Evolutionary conservation across 2,888 invertebrate genomes (phyloP).

Genomic region (Callyntrura sp.): DNA sequence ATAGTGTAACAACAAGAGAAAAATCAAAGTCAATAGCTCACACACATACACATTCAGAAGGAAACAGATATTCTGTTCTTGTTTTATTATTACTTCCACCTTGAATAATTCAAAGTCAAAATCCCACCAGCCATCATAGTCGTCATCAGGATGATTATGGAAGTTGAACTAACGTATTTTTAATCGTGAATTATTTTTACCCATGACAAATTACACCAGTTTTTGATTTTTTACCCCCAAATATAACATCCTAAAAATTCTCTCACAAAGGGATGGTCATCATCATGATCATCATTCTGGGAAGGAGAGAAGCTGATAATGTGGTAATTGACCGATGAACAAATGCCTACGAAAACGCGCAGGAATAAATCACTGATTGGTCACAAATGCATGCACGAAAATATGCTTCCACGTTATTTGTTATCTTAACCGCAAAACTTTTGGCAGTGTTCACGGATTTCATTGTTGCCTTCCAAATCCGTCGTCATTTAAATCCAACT

Average conservation of each 20-base stretch:
- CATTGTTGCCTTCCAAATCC: background rate
- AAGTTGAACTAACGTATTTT: background rate
- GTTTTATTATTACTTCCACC: conserved; percentile 6
- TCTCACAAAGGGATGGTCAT: background rate
- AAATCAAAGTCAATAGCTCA: background rate
- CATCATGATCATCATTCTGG: background rate
- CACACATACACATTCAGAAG: background rate
- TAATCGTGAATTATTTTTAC: conserved; percentile 9
- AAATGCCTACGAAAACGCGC: background rate
- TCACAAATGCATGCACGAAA: background rate
- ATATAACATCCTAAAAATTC: background rate
- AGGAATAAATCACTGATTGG: background rate
- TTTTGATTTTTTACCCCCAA: background rate
- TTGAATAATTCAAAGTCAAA: conserved; percentile 20
- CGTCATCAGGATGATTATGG: too few relatives aligned
- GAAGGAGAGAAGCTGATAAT: conserved; percentile 14
- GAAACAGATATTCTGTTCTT: too few relatives aligned
- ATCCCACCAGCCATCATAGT: background rate
- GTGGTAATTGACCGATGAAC: conserved; percentile 9
- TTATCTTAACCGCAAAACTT: background rate
- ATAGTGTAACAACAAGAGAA: background rate
- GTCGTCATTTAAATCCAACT: background rate
- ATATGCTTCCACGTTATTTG: conserved; percentile 21
- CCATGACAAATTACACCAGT: conserved; percentile 16
- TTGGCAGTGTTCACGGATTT: background rate